Conservation (phyloP, 2,888 invertebrate genomes). For the Tipula lateralis region DNA sequence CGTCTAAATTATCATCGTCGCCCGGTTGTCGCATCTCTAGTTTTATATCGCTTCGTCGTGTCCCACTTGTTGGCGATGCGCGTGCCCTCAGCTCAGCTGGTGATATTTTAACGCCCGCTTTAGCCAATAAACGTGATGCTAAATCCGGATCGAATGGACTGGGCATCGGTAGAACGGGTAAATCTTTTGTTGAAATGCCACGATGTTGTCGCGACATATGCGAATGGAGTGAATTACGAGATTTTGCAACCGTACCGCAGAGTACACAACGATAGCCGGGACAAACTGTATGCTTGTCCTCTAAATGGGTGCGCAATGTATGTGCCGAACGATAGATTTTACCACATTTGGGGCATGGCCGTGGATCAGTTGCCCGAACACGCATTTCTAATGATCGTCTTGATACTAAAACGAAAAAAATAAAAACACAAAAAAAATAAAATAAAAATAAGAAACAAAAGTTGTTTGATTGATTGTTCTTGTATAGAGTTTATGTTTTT, state of each 20-base stretch:
- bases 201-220: conserved; percentile 92
- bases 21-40: conserved; percentile 66
- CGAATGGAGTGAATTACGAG: conserved; percentile 84
- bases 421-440: conserved; percentile 26
- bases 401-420: conserved; percentile 52
- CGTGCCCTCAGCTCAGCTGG: conserved; percentile 77
- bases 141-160: conserved; percentile 86
- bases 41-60: conserved; percentile 69
- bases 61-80: conserved; percentile 76
- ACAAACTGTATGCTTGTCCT: conserved; percentile 90
- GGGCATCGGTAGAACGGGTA: conserved; percentile 89
- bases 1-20: conserved; percentile 66
- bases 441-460: conserved; percentile 27
- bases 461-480: neutral
- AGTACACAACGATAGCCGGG: conserved; percentile 88
- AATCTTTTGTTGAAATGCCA: conserved; percentile 87
- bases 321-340: conserved; percentile 90
- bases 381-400: conserved; percentile 80
- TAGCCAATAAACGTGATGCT: conserved; percentile 77
- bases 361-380: conserved; percentile 85
- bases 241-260: conserved; percentile 89
- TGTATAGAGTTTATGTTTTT: neutral
- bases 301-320: conserved; percentile 83
- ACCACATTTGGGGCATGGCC: conserved; percentile 89
- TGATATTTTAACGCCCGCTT: conserved; percentile 82